Evolutionary conservation across 2,888 invertebrate species (phyloP).

Genomic region (Neoaliturus tenellus): DNA sequence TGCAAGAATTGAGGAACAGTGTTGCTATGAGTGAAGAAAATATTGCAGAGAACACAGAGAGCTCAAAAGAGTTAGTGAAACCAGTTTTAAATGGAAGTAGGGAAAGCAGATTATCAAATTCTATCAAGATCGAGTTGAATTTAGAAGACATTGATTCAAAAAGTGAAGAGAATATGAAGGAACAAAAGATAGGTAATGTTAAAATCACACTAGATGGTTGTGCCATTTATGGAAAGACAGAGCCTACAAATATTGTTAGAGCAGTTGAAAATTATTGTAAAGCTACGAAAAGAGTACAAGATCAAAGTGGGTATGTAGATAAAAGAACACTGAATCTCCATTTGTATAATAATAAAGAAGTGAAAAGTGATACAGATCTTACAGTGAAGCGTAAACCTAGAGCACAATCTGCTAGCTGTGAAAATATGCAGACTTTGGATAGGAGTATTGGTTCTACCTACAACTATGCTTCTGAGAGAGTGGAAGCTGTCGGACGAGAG

Average conservation of each 20-base stretch:
- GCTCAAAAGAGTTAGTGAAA: background rate
- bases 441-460: constrained; percentile 39
- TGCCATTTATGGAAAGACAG: constrained; percentile 20
- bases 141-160: constrained; percentile 19
- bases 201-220: constrained; percentile 38
- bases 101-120: constrained; percentile 21
- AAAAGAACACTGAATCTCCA: constrained; percentile 39
- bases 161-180: constrained; percentile 13
- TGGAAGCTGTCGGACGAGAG: constrained; percentile 17
- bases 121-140: constrained; percentile 40
- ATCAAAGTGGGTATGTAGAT: background rate
- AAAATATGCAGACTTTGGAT: constrained; percentile 64
- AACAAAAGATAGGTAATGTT: constrained; percentile 47
- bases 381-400: constrained; percentile 52
- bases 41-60: background rate
- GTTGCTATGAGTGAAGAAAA: constrained; percentile 24
- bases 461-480: background rate
- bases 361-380: constrained; percentile 61
- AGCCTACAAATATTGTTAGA: too few species aligned
- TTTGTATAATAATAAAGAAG: constrained; percentile 68
- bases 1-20: constrained; percentile 47
- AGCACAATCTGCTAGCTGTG: constrained; percentile 58
- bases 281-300: background rate
- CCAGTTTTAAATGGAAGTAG: constrained; percentile 1
- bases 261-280: background rate